Conservation (phyloP, 1,140 invertebrate genomes). For the Formica selysi region DNA sequence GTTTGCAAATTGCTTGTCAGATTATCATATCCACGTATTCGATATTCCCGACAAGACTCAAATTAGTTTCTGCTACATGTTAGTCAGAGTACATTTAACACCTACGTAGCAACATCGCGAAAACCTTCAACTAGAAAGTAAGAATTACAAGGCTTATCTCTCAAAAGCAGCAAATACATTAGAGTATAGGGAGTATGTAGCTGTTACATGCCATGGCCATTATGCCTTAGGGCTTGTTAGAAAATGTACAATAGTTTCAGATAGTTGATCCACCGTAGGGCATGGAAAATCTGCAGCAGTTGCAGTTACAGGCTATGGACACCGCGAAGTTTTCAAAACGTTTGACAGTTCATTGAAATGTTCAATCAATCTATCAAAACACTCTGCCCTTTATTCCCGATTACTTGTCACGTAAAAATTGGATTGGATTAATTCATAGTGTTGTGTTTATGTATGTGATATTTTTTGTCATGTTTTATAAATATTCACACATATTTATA, state of each 20-base stretch:
- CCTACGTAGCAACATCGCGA: not conserved
- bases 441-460: too few relatives aligned
- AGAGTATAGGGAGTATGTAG: conserved; percentile 16
- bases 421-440: not conserved
- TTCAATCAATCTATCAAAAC: not conserved
- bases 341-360: conserved; percentile 39
- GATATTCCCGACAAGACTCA: not conserved
- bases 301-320: conserved; percentile 18
- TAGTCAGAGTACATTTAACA: not conserved
- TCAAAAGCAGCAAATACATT: conserved; percentile 17
- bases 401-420: conserved; percentile 12
- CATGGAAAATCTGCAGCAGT: conserved; percentile 39
- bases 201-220: conserved; percentile 51
- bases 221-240: conserved; percentile 52
- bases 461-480: not conserved
- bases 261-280: conserved; percentile 23
- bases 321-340: conserved; percentile 31
- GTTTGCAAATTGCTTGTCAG: not conserved
- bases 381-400: not conserved
- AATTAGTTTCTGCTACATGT: not conserved
- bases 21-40: not conserved
- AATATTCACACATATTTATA: not conserved
- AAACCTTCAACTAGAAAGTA: conserved; percentile 6
- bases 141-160: conserved; percentile 36
- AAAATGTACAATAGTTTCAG: conserved; percentile 45